Conservation (phyloP, 2,113 vertebrate genomes). For the Cynocephalus volans region DNA sequence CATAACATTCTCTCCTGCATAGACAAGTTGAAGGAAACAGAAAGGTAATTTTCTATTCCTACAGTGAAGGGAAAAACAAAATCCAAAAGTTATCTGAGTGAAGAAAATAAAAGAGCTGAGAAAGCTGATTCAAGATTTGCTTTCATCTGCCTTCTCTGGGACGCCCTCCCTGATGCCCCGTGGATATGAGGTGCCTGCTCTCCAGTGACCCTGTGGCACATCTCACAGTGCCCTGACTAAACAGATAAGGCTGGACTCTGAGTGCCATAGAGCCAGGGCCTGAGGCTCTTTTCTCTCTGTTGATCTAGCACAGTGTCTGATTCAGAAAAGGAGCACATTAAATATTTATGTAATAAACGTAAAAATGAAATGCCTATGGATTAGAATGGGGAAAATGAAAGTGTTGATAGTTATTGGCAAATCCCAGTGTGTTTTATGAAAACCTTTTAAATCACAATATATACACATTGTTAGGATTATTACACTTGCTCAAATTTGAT, state of each 20-base stretch:
- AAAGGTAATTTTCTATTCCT: constrained; percentile 5
- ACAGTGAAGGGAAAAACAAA: not conserved
- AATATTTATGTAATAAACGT: not conserved
- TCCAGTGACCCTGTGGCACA: not conserved
- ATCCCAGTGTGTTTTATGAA: constrained; percentile 61
- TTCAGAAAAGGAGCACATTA: not conserved
- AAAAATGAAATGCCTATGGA: constrained; percentile 10
- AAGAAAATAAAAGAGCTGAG: constrained; percentile 28
- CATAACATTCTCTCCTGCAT: not conserved
- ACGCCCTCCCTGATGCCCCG: not conserved
- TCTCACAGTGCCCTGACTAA: not conserved
- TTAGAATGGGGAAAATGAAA: not conserved
- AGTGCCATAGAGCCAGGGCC: not conserved
- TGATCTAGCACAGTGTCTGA: not conserved
- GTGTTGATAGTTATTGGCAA: not conserved
- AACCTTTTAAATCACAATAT: constrained; percentile 76
- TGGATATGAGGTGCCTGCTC: not conserved
- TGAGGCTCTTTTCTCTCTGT: not conserved
- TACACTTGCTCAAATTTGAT: constrained; percentile 85
- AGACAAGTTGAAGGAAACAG: not conserved
- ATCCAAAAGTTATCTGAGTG: not conserved
- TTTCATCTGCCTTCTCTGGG: not conserved
- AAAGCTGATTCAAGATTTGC: not conserved
- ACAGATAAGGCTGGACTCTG: not conserved
- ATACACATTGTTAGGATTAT: constrained; percentile 84